Base-by-base conservation (phyloP, 2,113 vertebrate genomes). In the Ciconia stormi region DNA sequence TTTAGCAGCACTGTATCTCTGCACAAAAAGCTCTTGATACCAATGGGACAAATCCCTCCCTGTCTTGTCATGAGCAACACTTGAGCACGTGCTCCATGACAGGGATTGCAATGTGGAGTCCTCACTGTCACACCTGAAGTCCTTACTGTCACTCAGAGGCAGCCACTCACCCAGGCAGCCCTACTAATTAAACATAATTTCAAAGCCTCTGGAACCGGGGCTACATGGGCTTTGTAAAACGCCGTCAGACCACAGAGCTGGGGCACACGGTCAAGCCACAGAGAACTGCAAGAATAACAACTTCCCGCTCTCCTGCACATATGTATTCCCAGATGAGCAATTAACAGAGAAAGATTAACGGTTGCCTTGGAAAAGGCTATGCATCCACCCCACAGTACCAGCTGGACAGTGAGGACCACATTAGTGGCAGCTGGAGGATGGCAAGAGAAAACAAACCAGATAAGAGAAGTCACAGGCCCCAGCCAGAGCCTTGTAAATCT, bases 291-390 rank as follows among this genome's bases (percentile, higher is more conserved):
- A 86, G 69, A 30, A 94, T 46, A 56, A 65, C 66, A 56, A 55
- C 62, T 42, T 94, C 40, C 73, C 3, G 0, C 77, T 82, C 50
- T 77, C 36, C 58, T 88, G 82, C 73, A 89, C 87, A 27, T 29
- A 34, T 10, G 32, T 79, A 72, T 50, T 85, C 92, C 83, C 84
- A 83, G 72, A 88, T 72, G 92, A 95, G 87, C 87, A 92, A 87
- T 96, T 97, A 97, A 89, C 29, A 93, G 91, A 94, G 90, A 76
- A 65, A 81, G 97, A 97, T 93, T 92, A 97, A 96, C 4, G 11
- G 92, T 56, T 90, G 87, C 66, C 78, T 82, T 94, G 96, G 86
- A 96, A 82, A 95, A 89, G 76, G 79, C 52, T 73, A 6, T 38
- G 70, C 47, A 77, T 55, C 78, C 29, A 90, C 34, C 13, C 36